Base-by-base conservation (phyloP, 1,140 invertebrate genomes). In the Trachelipus rathkii region DNA sequence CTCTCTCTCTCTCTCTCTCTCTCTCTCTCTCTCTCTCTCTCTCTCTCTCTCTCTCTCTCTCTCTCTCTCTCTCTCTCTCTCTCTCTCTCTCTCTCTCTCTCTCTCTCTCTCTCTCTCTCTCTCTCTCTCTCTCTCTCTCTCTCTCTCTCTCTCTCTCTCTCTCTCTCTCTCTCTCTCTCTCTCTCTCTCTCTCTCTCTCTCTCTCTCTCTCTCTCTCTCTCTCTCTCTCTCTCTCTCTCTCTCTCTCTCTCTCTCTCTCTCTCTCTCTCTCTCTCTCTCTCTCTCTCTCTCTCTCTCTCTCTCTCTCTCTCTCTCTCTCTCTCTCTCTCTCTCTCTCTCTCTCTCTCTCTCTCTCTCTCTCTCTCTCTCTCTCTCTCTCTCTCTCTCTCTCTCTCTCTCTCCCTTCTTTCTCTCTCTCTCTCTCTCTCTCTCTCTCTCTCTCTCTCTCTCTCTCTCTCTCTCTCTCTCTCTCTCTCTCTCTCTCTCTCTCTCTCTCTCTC, bases 321-420 rank as follows among this genome's bases (percentile, higher is more conserved):
- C 66, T 67, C 66, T 67, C 66, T 67, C 66, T 67, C 66, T 67
- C 66, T 67, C 66, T 67, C 66, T 67, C 66, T 67, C 66, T 67
- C 66, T 67, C 13, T 67, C 66, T 67, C 66, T 67, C 66, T 67
- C 66, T 67, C 66, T 67, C 66, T 67, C 66, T 67, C 13, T 67
- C 66, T 67, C 66, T 67, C 66, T 67, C 66, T 67, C 66, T 67
- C 66, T 67, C 8, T 67, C 66, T 19, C 15, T 68, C 66, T 15
- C 11, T 33, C 33, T 33, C 33, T 33, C 33, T 33, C 33, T 33
- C 33, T 33, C 33, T 33, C 33, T 33, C 33, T 33, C 33, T 33
- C 6, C 33, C 33, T 3, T 33, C 33, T 33, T 3, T 33, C 33
- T 6, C 1, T 33, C 33, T 33, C 1, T 33, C 33, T 6, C 1